A percentile compares a stretch with the other conserved stretches of the same genome.
These are phyloP conservation scores for Cariama cristata DNA, from an alignment of 2,113 vertebrate genomes.

Conservation along the genomic window DNA sequence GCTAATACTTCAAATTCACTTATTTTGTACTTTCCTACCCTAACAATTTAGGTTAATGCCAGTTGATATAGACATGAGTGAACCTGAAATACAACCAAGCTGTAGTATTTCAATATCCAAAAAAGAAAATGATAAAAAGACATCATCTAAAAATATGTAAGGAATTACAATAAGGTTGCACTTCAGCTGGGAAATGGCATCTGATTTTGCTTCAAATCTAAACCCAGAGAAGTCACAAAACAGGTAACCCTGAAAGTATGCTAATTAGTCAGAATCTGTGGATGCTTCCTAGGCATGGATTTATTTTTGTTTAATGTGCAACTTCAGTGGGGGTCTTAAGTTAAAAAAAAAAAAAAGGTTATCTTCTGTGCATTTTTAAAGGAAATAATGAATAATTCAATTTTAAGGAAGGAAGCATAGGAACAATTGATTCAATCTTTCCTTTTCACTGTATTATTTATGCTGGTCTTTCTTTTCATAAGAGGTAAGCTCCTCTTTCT, in stretches of 20 bases:
- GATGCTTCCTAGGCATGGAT: not conserved
- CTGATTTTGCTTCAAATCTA: not conserved
- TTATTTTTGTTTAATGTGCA: not conserved
- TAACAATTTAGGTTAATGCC: not conserved
- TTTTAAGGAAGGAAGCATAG: slow-evolving; percentile 4
- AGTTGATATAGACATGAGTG: not conserved
- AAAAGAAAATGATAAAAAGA: not conserved
- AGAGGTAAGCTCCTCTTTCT: not conserved
- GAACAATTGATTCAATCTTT: slow-evolving; percentile 1
- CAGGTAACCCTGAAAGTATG: not conserved
- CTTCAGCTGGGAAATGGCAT: not conserved
- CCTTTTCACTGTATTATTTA: slow-evolving; percentile 27
- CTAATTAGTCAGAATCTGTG: not conserved
- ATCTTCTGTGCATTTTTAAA: slow-evolving; percentile 16
- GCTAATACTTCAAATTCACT: not conserved
- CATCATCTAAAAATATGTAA: not conserved
- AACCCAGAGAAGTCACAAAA: not conserved
- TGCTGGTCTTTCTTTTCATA: not conserved
- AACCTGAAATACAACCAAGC: not conserved
- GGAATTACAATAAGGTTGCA: not conserved
- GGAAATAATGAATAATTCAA: slow-evolving; percentile 59
- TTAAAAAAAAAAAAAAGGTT: not conserved
- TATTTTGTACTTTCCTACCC: not conserved
- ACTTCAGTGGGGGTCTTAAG: not conserved
- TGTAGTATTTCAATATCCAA: not conserved